Conservation (phyloP, 2,113 vertebrate genomes). For the Oreochromis tanganicae region DNA sequence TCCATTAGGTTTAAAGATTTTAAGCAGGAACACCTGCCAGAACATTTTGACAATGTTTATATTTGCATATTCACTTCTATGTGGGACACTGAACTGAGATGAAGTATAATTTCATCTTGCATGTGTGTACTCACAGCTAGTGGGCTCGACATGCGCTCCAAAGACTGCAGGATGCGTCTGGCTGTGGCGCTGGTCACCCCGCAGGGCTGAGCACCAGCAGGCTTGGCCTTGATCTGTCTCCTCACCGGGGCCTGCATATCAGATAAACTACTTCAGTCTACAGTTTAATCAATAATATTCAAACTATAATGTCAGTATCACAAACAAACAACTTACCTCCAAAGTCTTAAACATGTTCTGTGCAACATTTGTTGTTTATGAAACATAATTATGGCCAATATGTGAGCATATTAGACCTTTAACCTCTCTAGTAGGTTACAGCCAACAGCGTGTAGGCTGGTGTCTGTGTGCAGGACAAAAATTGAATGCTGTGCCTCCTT, state of each 20-base stretch:
- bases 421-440: neutral
- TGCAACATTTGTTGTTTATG: neutral
- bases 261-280: neutral
- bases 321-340: neutral
- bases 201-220: constrained; percentile 79
- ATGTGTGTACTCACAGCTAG: constrained; percentile 78
- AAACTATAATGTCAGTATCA: neutral
- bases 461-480: neutral
- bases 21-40: neutral
- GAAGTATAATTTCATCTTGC: neutral
- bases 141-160: constrained; percentile 98
- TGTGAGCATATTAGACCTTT: neutral
- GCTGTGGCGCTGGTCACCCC: constrained; percentile 94
- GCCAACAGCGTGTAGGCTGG: neutral
- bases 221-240: constrained; percentile 92
- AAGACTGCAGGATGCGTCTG: constrained; percentile 87
- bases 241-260: constrained; percentile 81
- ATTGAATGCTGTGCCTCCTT: neutral
- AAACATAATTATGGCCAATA: neutral
- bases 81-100: neutral
- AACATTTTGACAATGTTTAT: neutral
- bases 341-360: neutral
- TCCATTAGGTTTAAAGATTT: neutral
- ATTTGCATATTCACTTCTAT: neutral
- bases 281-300: neutral